These are phyloP conservation scores for Peromyscus leucopus DNA, from an alignment of 2,113 vertebrate species.

Conservation along the genomic window DNA sequence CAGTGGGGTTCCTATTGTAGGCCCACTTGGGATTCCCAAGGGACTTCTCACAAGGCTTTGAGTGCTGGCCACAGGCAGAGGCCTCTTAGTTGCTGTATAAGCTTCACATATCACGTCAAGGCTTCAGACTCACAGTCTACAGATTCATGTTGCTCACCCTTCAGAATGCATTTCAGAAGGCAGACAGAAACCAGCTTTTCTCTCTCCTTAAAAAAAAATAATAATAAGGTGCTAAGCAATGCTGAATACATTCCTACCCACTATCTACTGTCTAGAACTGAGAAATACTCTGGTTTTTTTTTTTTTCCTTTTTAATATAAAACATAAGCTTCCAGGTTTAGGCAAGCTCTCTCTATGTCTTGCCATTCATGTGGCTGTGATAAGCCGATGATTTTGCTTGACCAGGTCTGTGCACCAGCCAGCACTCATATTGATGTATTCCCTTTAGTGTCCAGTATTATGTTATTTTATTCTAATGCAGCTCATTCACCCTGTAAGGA, in stretches of 20 bases:
- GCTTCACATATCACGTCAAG: neutral
- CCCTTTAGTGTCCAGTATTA: neutral
- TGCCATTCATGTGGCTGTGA: neutral
- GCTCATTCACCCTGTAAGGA: neutral
- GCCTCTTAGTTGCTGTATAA: neutral
- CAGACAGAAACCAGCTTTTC: neutral
- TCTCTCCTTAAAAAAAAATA: neutral
- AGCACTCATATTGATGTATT: neutral
- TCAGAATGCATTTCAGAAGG: neutral
- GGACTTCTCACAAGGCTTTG: neutral
- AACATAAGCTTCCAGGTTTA: neutral
- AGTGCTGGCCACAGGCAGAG: neutral
- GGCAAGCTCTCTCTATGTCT: neutral
- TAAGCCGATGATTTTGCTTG: neutral
- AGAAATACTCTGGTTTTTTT: neutral
- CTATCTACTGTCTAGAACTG: neutral
- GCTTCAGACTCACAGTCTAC: neutral
- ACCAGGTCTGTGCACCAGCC: neutral
- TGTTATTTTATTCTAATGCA: conserved; percentile 5
- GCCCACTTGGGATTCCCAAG: neutral
- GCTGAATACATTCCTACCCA: neutral
- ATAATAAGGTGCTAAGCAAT: neutral
- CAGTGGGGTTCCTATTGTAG: neutral
- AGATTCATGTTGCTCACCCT: neutral
- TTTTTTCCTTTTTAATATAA: neutral